Base-by-base conservation (phyloP, 2,797 vertebrate genomes). In the Gila robusta region DNA sequence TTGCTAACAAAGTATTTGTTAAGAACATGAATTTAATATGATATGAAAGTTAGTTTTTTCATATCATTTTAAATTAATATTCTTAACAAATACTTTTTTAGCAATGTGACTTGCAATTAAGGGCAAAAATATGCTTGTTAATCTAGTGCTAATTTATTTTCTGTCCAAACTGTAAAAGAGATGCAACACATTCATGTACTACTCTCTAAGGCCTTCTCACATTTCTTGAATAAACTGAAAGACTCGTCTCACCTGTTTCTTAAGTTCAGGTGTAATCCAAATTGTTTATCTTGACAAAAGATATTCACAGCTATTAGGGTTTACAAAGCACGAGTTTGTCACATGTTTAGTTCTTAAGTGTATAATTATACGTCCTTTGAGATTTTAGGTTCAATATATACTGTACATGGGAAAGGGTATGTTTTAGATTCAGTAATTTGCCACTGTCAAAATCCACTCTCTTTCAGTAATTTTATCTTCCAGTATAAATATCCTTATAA, bases 81-180 rank as follows among this genome's bases (percentile, higher is more conserved):
- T 39, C 21, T 59, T 26, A 77, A 28, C 17, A 35, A 56, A 37
- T 9, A 37, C 73, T 37, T 77, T 56, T 19, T 54, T 37, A 37
- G 73, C 11, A n/a, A 56, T 37, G 6, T 56, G 19, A 77, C 19
- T 77, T 37, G 6, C 9, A 76, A 8, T 54, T 76, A 37, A 37
- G 19, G 19, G 19, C 17, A 35, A 56, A 76, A 19, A 49, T 74
- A 49, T 74, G 5, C 41, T 73, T 73, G 71, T 32, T 73, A 49
- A 76, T 76, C 10, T 76, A 54, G 5, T 1, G 5, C 73, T 21
- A 14, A 76, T 76, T 76, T 77, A 37, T 54, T 56, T 77, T 76
- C 19, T 23, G 21, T 54, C 6, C 35, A 35, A 76, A 21, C 21
- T 76, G 17, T 52, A 74, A 52, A 26, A 52, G 26, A 52, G 17